These are phyloP conservation scores for Hymenopus coronatus DNA, from an alignment of 2,888 invertebrate genomes.

Conservation along the genomic window DNA sequence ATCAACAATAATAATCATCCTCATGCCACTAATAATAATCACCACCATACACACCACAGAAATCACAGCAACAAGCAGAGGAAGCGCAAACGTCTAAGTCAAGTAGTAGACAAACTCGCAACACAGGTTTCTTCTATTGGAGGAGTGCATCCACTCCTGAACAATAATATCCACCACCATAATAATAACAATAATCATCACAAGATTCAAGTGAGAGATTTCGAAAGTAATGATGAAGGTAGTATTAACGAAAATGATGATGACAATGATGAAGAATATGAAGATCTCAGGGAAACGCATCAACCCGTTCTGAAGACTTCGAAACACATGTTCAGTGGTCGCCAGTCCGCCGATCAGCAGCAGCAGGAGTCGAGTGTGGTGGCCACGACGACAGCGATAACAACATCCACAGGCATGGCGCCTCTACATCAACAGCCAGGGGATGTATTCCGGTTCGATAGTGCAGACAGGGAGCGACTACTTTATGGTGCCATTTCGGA, in stretches of 20 bases:
- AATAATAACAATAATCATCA: slow-evolving; percentile 44
- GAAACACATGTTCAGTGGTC: slow-evolving; percentile 38
- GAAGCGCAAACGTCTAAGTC: slow-evolving; percentile 76
- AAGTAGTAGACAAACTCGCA: slow-evolving; percentile 73
- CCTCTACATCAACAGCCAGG: slow-evolving; percentile 33
- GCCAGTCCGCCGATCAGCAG: slow-evolving; percentile 39
- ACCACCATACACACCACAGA: slow-evolving; percentile 8
- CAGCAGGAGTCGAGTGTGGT: slow-evolving; percentile 19
- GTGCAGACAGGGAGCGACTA: slow-evolving; percentile 44
- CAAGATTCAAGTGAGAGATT: slow-evolving; percentile 27
- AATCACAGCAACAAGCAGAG: slow-evolving; percentile 55
- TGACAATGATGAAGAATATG: slow-evolving; percentile 15
- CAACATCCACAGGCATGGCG: slow-evolving; percentile 2
- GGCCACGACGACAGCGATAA: not conserved
- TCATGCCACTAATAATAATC: slow-evolving; percentile 57
- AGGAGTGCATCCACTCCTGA: slow-evolving; percentile 41
- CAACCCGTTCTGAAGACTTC: slow-evolving; percentile 39
- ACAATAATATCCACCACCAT: slow-evolving; percentile 50
- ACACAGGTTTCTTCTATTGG: slow-evolving; percentile 42
- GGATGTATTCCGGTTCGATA: slow-evolving; percentile 56
- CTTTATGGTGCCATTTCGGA: slow-evolving; percentile 41
- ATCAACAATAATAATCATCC: slow-evolving; percentile 58
- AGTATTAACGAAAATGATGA: slow-evolving; percentile 3
- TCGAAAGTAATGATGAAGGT: not conserved
- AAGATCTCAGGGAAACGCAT: slow-evolving; percentile 33